Percentiles rank a stretch among this genome's conserved stretches.
phyloP scores from a whole-genome alignment of 2,888 invertebrate genomes.

The Scelioninae gen. 2 region DNA sequence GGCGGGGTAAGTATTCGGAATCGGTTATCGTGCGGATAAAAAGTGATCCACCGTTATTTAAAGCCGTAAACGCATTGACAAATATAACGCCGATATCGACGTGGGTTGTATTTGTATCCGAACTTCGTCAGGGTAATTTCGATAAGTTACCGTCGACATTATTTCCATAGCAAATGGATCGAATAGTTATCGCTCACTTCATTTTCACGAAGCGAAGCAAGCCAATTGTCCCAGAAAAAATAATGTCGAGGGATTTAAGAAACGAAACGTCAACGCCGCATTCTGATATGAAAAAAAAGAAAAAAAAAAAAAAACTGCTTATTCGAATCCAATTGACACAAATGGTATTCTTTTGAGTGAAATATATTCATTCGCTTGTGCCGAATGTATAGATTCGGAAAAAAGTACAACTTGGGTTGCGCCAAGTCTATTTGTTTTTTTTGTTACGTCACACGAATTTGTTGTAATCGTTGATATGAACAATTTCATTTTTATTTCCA shows the following conservation, averaged over 20 bases:
- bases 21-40: no score
- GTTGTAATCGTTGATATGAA: no score
- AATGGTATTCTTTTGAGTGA: conserved; percentile 25
- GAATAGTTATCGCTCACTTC: conserved; percentile 14
- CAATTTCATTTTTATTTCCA: no score
- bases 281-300: conserved; percentile 6
- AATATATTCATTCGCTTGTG: conserved; percentile 7
- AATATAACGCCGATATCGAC: no score
- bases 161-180: conserved; percentile 11
- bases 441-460: background rate
- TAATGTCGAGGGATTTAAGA: conserved; percentile 20
- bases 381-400: conserved; percentile 9
- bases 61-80: no score
- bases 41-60: no score
- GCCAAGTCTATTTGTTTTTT: conserved; percentile 1
- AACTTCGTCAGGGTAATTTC: no score
- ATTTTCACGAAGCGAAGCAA: conserved; percentile 21
- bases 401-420: conserved; percentile 6
- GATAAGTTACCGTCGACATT: conserved; percentile 24
- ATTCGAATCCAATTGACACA: conserved; percentile 42
- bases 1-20: no score
- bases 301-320: no score
- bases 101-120: no score
- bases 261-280: conserved; percentile 21
- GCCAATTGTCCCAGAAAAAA: conserved; percentile 46